Evolutionary conservation across 2,113 vertebrate species (phyloP).

Genomic region (Takifugu flavidus): DNA sequence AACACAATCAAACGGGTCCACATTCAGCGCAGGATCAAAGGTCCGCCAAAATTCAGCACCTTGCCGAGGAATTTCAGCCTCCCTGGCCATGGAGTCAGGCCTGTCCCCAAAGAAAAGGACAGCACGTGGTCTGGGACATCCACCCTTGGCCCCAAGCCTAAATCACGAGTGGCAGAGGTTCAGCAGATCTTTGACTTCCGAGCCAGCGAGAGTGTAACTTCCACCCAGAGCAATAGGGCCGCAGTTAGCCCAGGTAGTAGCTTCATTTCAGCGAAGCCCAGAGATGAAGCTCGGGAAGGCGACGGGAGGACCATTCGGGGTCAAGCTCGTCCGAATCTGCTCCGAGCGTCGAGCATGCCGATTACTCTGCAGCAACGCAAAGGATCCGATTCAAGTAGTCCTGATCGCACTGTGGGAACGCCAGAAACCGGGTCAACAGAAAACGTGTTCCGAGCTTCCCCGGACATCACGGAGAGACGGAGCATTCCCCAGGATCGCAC

Average conservation of each 20-base stretch:
- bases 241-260: constrained; percentile 43
- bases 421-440: constrained; percentile 59
- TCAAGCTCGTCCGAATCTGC: constrained; percentile 83
- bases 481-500: constrained; percentile 50
- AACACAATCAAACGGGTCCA: constrained; percentile 93
- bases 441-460: constrained; percentile 61
- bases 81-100: constrained; percentile 77
- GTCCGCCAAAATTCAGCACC: constrained; percentile 92
- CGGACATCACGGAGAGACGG: constrained; percentile 56
- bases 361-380: constrained; percentile 79
- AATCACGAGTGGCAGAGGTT: constrained; percentile 74
- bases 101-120: constrained; percentile 70
- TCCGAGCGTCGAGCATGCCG: constrained; percentile 92
- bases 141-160: constrained; percentile 78
- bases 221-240: constrained; percentile 26
- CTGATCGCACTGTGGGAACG: constrained; percentile 37
- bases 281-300: constrained; percentile 54
- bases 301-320: constrained; percentile 59
- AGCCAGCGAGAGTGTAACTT: constrained; percentile 45
- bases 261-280: constrained; percentile 63
- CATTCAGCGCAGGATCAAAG: constrained; percentile 87
- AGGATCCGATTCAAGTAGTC: constrained; percentile 62
- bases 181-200: constrained; percentile 74
- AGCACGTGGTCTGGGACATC: constrained; percentile 76
- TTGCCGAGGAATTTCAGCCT: constrained; percentile 96